Base-by-base conservation (phyloP, 2,797 vertebrate genomes). In the Balearica regulorum region DNA sequence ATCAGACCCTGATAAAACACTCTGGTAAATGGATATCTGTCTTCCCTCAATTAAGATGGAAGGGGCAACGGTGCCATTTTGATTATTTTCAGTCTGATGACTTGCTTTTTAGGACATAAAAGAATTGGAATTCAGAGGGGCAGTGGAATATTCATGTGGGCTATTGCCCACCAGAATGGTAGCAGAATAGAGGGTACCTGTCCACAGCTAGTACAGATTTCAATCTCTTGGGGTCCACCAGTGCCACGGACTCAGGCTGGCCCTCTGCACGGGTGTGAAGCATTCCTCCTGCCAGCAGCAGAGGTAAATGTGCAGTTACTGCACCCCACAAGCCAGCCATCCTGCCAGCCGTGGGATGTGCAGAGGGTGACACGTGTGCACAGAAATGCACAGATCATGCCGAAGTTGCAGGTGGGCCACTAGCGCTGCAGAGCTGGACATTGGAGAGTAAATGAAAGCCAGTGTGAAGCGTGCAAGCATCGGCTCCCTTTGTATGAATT, bases 61-160 rank as follows among this genome's bases (percentile, higher is more conserved):
- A 21, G 22, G 16, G 16, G 20, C 28, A 25, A n/a, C 53, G 15
- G 61, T 31, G 25, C n/a, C 15, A 13, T 54, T 35, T 54, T 15
- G 39, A 61, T 54, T 46, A 10, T 53, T 61, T 83, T 9, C 49
- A 37, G 77, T 65, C 81, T 54, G 77, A 41, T 69, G 49, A 87
- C 90, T 91, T 83, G 65, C 44, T 91, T 83, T 94, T 91, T 61
- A 83, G 89, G 92, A 94, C 65, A 35, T 73, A 71, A 71, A 72
- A 79, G 90, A 93, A 95, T 76, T 94, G 76, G 85, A 92, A 95
- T 89, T 73, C 84, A 83, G 71, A 89, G 75, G 71, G 76, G 89
- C 68, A 80, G 90, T 69, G 80, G 75, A 87, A 78, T 39, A 91
- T 83, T 91, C 6, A 10, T 70, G 68, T 83, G 87, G 90, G 86